Evolutionary conservation across 2,113 vertebrate species (phyloP).

Genomic region (Maylandia zebra): DNA sequence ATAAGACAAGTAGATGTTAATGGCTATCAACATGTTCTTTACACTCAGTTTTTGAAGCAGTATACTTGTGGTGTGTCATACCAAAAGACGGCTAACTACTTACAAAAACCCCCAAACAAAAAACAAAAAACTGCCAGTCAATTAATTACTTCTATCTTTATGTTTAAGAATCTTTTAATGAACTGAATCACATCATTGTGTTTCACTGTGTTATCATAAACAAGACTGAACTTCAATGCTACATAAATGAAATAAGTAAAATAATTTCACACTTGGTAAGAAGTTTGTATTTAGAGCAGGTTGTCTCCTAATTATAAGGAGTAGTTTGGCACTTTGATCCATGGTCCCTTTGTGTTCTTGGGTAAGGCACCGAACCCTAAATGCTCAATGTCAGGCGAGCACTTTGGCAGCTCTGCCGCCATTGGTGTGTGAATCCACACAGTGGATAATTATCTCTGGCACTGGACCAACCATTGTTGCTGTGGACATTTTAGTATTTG

Average conservation of each 20-base stretch:
- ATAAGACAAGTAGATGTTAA: neutral
- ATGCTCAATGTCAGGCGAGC: neutral
- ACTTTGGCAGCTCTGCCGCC: neutral
- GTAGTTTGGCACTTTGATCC: neutral
- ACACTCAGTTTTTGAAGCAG: neutral
- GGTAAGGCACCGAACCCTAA: neutral
- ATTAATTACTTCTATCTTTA: neutral
- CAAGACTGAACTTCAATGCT: neutral
- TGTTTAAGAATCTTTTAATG: neutral
- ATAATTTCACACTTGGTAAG: neutral
- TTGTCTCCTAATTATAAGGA: neutral
- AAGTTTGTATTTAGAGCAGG: neutral
- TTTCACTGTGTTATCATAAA: neutral
- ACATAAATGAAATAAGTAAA: neutral
- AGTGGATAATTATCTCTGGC: constrained; percentile 7
- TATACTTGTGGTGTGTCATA: neutral
- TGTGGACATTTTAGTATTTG: constrained; percentile 20
- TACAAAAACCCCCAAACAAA: accelerated
- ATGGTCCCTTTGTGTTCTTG: neutral
- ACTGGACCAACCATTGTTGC: neutral
- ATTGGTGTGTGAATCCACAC: neutral
- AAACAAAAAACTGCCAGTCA: neutral
- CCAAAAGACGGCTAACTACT: neutral
- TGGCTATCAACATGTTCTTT: neutral
- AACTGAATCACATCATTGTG: accelerated